These are phyloP conservation scores for Acanthosepion esculentum DNA, from an alignment of 2,888 invertebrate genomes.

Conservation along the genomic window DNA sequence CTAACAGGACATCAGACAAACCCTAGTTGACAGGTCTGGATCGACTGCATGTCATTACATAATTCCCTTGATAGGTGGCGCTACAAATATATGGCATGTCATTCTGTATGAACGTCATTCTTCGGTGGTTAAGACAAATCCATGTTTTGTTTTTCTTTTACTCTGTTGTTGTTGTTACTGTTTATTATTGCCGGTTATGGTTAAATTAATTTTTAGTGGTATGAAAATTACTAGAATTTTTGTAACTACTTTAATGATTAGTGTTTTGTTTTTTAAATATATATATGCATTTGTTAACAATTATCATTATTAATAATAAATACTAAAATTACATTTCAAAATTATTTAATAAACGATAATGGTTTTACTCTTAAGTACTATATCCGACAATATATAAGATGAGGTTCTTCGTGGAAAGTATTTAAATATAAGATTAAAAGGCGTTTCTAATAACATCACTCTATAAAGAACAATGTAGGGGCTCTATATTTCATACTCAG, in stretches of 20 bases:
- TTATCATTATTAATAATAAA: too few species aligned
- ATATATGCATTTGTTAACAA: too few species aligned
- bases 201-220: neutral
- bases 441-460: too few species aligned
- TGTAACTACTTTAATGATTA: neutral
- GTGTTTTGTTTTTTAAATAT: too few species aligned
- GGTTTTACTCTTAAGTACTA: too few species aligned
- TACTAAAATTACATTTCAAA: too few species aligned
- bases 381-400: too few species aligned
- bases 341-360: too few species aligned
- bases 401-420: too few species aligned
- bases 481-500: too few species aligned
- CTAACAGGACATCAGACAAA: neutral
- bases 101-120: neutral
- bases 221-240: neutral
- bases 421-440: too few species aligned
- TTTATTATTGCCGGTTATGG: neutral
- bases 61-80: slow-evolving; percentile 20
- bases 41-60: neutral
- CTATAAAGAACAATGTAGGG: too few species aligned
- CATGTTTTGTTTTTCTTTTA: neutral
- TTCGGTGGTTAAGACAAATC: neutral
- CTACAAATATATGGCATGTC: slow-evolving; percentile 33
- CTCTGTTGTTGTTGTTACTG: neutral
- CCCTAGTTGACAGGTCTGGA: neutral